Percentiles rank a stretch among this genome's conserved stretches.
phyloP scores from a whole-genome alignment of 2,113 vertebrate genomes.

The Pristiophorus japonicus region DNA sequence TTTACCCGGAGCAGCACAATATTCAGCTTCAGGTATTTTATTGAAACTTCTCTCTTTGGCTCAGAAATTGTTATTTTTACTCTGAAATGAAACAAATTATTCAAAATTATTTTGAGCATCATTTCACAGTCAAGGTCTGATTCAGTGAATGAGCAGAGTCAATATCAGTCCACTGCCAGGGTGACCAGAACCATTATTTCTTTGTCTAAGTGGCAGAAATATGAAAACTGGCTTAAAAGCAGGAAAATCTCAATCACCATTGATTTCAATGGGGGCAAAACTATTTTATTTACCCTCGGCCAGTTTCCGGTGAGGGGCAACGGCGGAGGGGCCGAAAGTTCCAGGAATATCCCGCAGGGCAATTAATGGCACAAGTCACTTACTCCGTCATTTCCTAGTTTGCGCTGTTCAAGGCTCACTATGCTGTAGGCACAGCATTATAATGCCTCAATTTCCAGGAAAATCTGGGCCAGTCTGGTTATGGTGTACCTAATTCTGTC shows the following conservation, averaged over 20 bases:
- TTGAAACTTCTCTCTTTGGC: constrained; percentile 1
- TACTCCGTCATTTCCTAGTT: not conserved
- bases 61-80: constrained; percentile 20
- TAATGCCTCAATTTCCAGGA: not conserved
- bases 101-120: not conserved
- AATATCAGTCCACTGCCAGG: not conserved
- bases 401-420: not conserved
- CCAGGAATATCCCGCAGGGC: not conserved
- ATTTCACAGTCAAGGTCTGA: not conserved
- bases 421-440: not conserved
- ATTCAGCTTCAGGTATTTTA: not conserved
- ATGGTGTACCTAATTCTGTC: not conserved
- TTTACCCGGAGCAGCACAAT: not conserved
- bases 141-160: no score
- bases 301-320: not conserved
- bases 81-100: not conserved
- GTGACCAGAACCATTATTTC: not conserved
- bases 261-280: not conserved
- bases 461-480: not conserved
- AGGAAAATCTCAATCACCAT: not conserved
- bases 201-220: not conserved
- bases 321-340: not conserved
- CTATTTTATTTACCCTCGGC: not conserved
- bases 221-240: not conserved
- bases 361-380: not conserved